Conservation (phyloP, 2,888 invertebrate genomes). For the Diaprepes abbreviatus region DNA sequence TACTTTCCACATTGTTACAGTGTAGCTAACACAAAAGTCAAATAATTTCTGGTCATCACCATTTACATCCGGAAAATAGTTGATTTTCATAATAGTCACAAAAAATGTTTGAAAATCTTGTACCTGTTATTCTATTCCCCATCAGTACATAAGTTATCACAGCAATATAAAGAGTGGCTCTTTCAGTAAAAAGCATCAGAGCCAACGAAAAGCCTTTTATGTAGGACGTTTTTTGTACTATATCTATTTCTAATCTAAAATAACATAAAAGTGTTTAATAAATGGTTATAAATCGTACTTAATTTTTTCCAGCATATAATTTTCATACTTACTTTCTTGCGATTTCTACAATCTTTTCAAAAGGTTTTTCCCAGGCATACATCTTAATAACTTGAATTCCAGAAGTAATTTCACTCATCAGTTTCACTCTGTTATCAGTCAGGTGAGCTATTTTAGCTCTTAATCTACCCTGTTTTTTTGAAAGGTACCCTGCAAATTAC, state of each 20-base stretch:
- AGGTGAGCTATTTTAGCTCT: conserved; percentile 68
- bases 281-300: no score
- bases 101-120: background rate
- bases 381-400: conserved; percentile 84
- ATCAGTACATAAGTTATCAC: conserved; percentile 82
- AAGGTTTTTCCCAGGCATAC: conserved; percentile 84
- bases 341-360: conserved; percentile 73
- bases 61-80: no score
- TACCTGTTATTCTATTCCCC: conserved; percentile 66
- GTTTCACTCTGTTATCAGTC: conserved; percentile 77
- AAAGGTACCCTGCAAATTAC: conserved; percentile 68
- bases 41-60: no score
- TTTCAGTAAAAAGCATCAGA: conserved; percentile 83
- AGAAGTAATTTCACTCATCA: conserved; percentile 82
- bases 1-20: no score
- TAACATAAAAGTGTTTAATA: no score
- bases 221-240: conserved; percentile 76
- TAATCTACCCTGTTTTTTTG: conserved; percentile 67
- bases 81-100: background rate
- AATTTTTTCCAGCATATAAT: no score
- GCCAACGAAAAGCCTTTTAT: conserved; percentile 77
- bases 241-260: conserved; percentile 73
- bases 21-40: no score
- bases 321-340: conserved; percentile 71
- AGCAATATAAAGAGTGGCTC: conserved; percentile 86